Conservation (phyloP, 2,113 vertebrate genomes). For the Callithrix jacchus region DNA sequence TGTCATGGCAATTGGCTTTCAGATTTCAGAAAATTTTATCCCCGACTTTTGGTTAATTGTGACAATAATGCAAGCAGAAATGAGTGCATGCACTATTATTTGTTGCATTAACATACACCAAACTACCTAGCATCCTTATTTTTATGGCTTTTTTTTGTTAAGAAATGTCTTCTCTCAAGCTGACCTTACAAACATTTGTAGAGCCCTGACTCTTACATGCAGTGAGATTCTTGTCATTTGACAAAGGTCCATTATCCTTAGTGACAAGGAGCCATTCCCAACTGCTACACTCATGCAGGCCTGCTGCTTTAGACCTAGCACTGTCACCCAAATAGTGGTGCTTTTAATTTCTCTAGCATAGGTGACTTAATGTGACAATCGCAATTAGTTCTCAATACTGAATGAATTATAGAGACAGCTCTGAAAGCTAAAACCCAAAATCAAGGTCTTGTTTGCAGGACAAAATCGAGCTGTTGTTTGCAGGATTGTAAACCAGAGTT, state of each 20-base stretch:
- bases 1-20: neutral
- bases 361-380: neutral
- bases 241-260: neutral
- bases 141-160: neutral
- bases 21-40: neutral
- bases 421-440: slow-evolving; percentile 49
- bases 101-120: neutral
- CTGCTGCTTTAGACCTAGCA: neutral
- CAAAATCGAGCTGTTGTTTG: slow-evolving; percentile 37
- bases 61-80: neutral
- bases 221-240: neutral
- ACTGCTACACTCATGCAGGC: neutral
- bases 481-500: neutral
- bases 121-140: neutral
- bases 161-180: neutral
- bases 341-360: neutral
- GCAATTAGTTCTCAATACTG: slow-evolving; percentile 68
- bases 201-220: neutral
- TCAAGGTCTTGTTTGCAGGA: slow-evolving; percentile 3
- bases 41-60: neutral
- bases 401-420: slow-evolving; percentile 44
- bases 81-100: neutral
- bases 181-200: neutral
- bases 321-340: neutral
- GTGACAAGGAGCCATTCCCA: neutral